Base-by-base conservation (phyloP, 2,113 vertebrate genomes). In the Neolamprologus hecqui region DNA sequence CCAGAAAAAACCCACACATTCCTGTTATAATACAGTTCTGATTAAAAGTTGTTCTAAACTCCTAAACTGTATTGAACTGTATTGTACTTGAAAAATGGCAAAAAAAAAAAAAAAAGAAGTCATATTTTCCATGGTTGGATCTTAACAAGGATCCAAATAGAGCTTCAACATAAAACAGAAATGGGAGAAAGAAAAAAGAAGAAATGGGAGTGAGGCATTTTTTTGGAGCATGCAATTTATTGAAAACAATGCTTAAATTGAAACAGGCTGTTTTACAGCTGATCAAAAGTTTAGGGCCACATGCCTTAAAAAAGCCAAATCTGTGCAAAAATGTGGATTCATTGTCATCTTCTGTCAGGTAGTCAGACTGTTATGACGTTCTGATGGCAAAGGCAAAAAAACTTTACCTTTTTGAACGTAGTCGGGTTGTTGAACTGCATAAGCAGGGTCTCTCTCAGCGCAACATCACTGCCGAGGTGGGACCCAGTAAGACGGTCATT, bases 321-420 rank as follows among this genome's bases (percentile, higher is more conserved):
- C 58, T 63, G 15, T 19, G 58, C 9, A 33, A 63, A 35, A 35
- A 19, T 63, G 31, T 63, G 58, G 9, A 0, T 63, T 63, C 58
- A 63, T 63, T 63, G 58, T 63, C 58, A 35, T 63, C 5, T 35
- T 35, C 58, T 35, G 28, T 63, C 58, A 63, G 58, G 15, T 63
- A 63, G 58, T 60, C 15, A 60, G 15, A 63, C 58, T 63, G 28
- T 63, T 31, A 63, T 33, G 58, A 63, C 6, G 2, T 63, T 35
- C 58, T 63, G 58, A 63, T 63, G 58, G 58, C 28, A 63, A 63
- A 63, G 58, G 58, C 58, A 63, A 63, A 19, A 31, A 63, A 63
- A 11, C 15, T 0, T 33, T 1, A 4, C 31, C 4, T 2, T 35
- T 63, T 33, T 63, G 28, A 63, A 63, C 9, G 58, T 19, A 4